phyloP scores from a whole-genome alignment of 92 coral and sea anemone genomes.

The Epizoanthus fatuus region DNA sequence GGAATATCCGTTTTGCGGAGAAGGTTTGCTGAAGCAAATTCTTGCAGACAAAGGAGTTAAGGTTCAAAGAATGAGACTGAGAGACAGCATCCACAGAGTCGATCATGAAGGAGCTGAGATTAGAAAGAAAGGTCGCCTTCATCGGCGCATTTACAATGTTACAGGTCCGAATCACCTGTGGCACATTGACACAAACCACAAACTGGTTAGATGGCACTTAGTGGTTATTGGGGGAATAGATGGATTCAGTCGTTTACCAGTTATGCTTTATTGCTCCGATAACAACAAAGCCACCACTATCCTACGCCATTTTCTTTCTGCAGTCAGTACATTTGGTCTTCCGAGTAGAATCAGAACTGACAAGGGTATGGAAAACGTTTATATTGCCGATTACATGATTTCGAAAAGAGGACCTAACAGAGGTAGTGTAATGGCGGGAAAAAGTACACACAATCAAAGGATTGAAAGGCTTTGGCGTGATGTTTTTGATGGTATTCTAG shows the following conservation, averaged over 20 bases:
- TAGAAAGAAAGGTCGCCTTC: conserved; percentile 52
- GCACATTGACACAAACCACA: conserved; percentile 69
- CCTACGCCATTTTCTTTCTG: conserved; percentile 63
- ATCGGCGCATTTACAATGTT: conserved; percentile 43
- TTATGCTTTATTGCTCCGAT: conserved; percentile 62
- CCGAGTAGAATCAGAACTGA: conserved; percentile 86
- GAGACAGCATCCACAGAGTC: conserved; percentile 52
- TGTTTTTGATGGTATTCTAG: conserved; percentile 79
- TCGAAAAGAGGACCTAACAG: conserved; percentile 74
- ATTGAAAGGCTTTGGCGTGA: conserved; percentile 82
- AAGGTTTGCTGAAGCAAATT: conserved; percentile 21
- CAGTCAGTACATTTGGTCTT: conserved; percentile 76
- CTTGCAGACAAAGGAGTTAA: conserved; percentile 52
- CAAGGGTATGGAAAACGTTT: conserved; percentile 83
- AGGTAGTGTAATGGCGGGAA: conserved; percentile 84
- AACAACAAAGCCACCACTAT: conserved; percentile 77
- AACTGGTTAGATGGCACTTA: conserved; percentile 64
- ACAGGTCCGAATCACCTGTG: conserved; percentile 49
- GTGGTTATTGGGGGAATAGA: conserved; percentile 80
- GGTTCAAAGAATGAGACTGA: conserved; percentile 53
- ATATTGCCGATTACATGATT: conserved; percentile 83
- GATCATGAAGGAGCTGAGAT: conserved; percentile 43
- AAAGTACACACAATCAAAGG: conserved; percentile 65
- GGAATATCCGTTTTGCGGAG: conserved; percentile 39
- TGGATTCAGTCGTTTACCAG: conserved; percentile 78